Evolutionary conservation across 1,140 invertebrate species (phyloP), one percentile per base, ranked within the genome.

Genomic region (Drosophila takahashii): DNA sequence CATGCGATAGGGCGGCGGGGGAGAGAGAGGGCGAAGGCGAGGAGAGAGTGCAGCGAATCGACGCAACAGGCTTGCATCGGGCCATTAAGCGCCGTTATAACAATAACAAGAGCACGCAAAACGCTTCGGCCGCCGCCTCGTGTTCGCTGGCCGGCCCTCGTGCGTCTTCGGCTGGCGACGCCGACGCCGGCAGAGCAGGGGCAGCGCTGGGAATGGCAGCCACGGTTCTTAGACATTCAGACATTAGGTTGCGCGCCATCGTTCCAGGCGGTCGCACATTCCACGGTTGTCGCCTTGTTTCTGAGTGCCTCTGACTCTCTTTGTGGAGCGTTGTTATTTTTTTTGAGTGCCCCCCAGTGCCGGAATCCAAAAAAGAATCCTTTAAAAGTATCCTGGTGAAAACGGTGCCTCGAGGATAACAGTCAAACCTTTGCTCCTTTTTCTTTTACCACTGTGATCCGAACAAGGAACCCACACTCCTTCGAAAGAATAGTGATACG

Each of bases 191-290:
- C 56, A 47, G 66, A 51, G 77, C 59, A 27, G 44, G 41, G 71
- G 54, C 81, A 60, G 61, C 75, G 59, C 72, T 58, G 53, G 48
- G 59, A 57, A 57, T 39, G 51, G 39, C 60, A 54, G 53, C 72
- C 5, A 69, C 66, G 87, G 85, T 87, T 87, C 80, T 89, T 91
- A 73, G 76, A 90, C 78, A 91, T 22, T 22, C 1, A 3, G 22
- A 22, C 22, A 22, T 91, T 91, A 85, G 79, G 75, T 91, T 90
- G 89, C 85, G 89, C 78, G 89, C 89, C 89, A 90, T 91, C 75
- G 84, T 90, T 62, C 90, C 81, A 81, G 66, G 81, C 89, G 89
- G 89, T 86, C 89, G 89, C 81, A 90, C 78, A 86, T 70, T 81
- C 89, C 89, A 86, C 89, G 89, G 87, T 90, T 89, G 15, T 56